phyloP scores from a whole-genome alignment of 2,888 invertebrate genomes.

The Drosophila pseudotakahashii region DNA sequence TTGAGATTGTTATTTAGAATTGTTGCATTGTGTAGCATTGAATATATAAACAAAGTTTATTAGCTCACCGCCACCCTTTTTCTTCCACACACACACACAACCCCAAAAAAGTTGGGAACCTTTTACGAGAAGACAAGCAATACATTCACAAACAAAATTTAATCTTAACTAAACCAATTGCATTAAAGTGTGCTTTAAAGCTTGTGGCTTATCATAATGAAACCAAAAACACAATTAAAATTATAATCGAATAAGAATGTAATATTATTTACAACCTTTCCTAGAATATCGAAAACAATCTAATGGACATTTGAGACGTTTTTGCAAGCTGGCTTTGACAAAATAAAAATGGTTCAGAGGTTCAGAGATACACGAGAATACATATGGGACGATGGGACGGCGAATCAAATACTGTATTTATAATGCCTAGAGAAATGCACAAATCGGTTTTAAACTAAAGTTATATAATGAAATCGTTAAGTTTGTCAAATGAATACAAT shows the following conservation, averaged over 20 bases:
- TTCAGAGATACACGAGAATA: conserved; percentile 18
- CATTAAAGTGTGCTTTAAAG: conserved; percentile 76
- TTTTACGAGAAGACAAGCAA: conserved; percentile 28
- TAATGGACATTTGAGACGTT: conserved; percentile 58
- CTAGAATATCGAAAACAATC: conserved; percentile 64
- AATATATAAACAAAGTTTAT: conserved; percentile 58
- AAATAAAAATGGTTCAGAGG: conserved; percentile 45
- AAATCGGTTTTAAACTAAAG: conserved; percentile 72
- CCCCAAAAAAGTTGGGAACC: conserved; percentile 1
- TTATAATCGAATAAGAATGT: conserved; percentile 19
- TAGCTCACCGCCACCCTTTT: conserved; percentile 35
- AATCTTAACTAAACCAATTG: conserved; percentile 49
- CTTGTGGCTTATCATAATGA: conserved; percentile 69
- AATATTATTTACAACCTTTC: conserved; percentile 62
- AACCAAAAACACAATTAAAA: conserved; percentile 24
- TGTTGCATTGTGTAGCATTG: conserved; percentile 69
- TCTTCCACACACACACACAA: conserved; percentile 28
- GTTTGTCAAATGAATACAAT: conserved; percentile 59
- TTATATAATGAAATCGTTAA: conserved; percentile 57
- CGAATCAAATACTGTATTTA: conserved; percentile 36
- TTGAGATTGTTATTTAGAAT: conserved; percentile 71
- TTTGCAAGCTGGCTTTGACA: conserved; percentile 74
- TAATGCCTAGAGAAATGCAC: conserved; percentile 62
- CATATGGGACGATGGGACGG: conserved; percentile 25
- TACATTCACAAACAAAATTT: conserved; percentile 29